Evolutionary conservation across 2,797 vertebrate species (phyloP).

Genomic region (Chiroxiphia lanceolata): DNA sequence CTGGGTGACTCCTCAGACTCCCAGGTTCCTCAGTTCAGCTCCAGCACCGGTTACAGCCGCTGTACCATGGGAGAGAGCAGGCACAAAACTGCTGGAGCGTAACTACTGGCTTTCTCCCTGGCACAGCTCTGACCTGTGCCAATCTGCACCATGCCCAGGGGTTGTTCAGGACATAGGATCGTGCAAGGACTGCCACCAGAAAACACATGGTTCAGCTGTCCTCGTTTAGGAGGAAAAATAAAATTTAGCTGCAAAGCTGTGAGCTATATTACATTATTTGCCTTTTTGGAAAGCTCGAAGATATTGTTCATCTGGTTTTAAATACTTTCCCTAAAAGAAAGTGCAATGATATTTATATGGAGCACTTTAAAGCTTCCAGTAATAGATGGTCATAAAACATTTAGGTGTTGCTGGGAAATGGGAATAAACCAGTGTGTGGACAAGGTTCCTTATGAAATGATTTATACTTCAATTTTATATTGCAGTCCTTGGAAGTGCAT

Average conservation of each 20-base stretch:
- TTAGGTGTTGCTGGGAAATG: neutral
- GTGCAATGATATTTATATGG: neutral
- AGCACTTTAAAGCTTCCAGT: neutral
- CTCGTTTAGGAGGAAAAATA: neutral
- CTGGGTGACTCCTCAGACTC: neutral
- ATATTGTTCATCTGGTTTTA: neutral
- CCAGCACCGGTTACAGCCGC: neutral
- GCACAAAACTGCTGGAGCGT: neutral
- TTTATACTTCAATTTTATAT: neutral
- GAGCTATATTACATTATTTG: neutral
- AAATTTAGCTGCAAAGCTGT: neutral
- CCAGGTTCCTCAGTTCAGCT: neutral
- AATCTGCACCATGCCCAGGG: neutral
- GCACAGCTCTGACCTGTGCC: neutral
- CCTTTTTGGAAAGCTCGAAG: neutral
- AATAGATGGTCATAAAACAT: constrained; percentile 3
- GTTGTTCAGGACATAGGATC: neutral
- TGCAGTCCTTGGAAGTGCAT: neutral
- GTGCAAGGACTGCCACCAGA: neutral
- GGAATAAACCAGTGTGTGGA: neutral
- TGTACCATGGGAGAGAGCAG: neutral
- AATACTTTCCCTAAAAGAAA: neutral
- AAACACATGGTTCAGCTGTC: neutral
- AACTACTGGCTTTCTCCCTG: neutral
- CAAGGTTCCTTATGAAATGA: neutral